Evolutionary conservation across 1,140 invertebrate genomes (phyloP), one percentile per base, ranked within the genome.

Genomic region (Phenacoccus solenopsis): DNA sequence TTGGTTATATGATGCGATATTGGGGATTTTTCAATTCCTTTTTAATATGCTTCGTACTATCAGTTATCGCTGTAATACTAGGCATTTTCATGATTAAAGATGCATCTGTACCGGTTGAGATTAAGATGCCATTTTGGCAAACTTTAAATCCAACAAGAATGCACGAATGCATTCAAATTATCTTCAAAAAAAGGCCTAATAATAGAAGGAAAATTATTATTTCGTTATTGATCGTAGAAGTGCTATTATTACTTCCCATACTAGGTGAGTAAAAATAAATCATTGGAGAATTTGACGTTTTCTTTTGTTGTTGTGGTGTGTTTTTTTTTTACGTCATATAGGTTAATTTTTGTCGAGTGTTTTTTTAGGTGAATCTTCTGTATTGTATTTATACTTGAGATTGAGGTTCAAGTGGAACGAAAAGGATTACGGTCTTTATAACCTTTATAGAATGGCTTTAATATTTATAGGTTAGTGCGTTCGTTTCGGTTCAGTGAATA

Each of bases 401-500:
- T 72, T 73, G n/a, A 74, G 74, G 30, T 73, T 74, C 21, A 71
- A 71, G 24, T 75, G 73, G 74, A 71, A 72, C 49, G 71, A 73
- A 70, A 69, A 69, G 1, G 71, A 74, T 24, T 74, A 73, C 27
- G 72, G 74, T 2, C 69, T 72, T 4, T 75, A 74, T 68, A 71
- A 72, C 7, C 69, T 70, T 22, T 75, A 71, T 69, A 72, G 73
- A 56, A 72, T 74, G 72, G 61, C 73, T 1, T 70, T 71, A 0
- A 70, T 71, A 49, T 67, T 73, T 24, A 59, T 74, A 38, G 73
- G 73, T 73, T 27, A 70, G n/a, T n/a, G n/a, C n/a, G n/a, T n/a
- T n/a, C n/a, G n/a, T n/a, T n/a, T n/a, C n/a, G n/a, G n/a, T n/a
- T n/a, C n/a, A n/a, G n/a, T 38, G 9, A 38, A 9, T 38, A 9